Evolutionary conservation across 2,888 invertebrate species (phyloP), one percentile per base, ranked within the genome.

Genomic region (Heliconius ethilla): DNA sequence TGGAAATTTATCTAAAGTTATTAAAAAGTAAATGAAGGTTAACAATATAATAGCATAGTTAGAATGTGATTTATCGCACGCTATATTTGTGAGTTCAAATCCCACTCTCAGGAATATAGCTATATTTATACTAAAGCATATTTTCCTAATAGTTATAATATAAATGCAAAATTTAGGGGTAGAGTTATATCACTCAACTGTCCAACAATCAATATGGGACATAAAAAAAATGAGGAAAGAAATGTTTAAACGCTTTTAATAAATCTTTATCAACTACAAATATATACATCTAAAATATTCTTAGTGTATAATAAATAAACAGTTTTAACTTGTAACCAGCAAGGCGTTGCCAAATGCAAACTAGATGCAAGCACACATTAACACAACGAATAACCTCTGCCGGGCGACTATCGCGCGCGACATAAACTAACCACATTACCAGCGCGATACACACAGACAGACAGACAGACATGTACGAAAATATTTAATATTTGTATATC

Each of bases 341-440:
- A 79, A 78, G 72, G 75, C 76, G 76, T 70, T 82, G 82, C 79
- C 82, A 82, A 82, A 91, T 90, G 91, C 90, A 93, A 93, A 92
- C 87, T 87, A 92, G 90, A 90, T 88, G 92, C 89, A 87, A 86
- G 86, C 85, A 89, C 87, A 94, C 94, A 94, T 94, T 94, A 94
- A 93, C 87, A 87, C 87, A 93, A 93, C 92, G 94, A 93, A 92
- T 92, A 93, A 93, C 94, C 94, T 92, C 90, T 88, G 89, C 87
- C 88, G 90, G 85, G 88, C 89, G 90, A 90, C 92, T 94, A 94
- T 94, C 94, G 90, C 91, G 84, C 84, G 85, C 85, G 85, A 91
- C 94, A 94, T 94, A 94, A 94, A 94, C 93, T 93, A 94, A 89
- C 83, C 85, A 82, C 87, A 94, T 94, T 94, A 94, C 92, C 87